phyloP scores from a whole-genome alignment of 1,140 invertebrate genomes.

The Neodiprion pinetum region DNA sequence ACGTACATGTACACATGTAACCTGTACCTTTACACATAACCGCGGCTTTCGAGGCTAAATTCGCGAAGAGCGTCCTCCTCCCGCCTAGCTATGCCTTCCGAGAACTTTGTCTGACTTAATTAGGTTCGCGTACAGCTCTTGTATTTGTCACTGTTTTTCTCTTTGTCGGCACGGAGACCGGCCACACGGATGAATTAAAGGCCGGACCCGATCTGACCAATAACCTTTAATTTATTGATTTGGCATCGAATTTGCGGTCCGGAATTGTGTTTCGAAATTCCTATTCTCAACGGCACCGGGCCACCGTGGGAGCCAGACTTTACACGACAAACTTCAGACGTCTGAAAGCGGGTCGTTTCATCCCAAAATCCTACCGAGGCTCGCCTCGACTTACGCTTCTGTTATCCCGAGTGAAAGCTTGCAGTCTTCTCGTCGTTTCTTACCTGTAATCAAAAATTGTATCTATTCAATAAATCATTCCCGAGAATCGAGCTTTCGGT shows the following conservation, averaged over 20 bases:
- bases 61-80: no score
- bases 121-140: conserved; percentile 41
- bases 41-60: no score
- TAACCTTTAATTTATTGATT: conserved; percentile 18
- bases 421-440: background rate
- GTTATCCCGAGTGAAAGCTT: background rate
- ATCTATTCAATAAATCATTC: no score
- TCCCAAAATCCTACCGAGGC: background rate
- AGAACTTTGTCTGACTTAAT: conserved; percentile 44
- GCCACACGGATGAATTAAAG: conserved; percentile 38
- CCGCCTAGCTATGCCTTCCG: conserved; percentile 31
- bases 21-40: no score
- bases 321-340: no score
- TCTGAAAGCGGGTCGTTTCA: no score
- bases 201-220: conserved; percentile 29
- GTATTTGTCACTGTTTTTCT: conserved; percentile 45
- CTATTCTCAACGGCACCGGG: background rate
- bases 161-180: conserved; percentile 28
- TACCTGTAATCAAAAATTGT: conserved; percentile 1
- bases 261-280: no score
- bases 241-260: conserved; percentile 10
- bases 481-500: no score
- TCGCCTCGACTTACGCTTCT: background rate
- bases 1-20: no score
- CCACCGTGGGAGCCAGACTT: background rate